phyloP scores from a whole-genome alignment of 2,113 vertebrate genomes.

The Lepisosteus osseus region DNA sequence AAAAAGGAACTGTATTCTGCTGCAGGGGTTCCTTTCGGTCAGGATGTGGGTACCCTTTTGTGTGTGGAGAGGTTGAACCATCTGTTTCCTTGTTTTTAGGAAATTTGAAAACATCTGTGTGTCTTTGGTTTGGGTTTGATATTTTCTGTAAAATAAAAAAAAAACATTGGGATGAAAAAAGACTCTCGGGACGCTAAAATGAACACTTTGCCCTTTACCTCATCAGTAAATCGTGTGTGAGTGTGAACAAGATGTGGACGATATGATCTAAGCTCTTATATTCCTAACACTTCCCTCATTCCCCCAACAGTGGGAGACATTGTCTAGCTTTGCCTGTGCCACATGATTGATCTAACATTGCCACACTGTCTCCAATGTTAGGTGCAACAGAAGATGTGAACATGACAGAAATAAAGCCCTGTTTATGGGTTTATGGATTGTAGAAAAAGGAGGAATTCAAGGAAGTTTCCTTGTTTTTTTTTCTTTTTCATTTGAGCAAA shows the following conservation, averaged over 20 bases:
- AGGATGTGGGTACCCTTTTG: slow-evolving; percentile 38
- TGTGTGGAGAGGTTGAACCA: slow-evolving; percentile 18
- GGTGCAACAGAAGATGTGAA: no score
- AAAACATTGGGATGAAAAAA: slow-evolving; percentile 24
- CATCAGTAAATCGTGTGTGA: no score
- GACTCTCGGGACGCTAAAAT: slow-evolving; percentile 5
- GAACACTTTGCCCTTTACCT: background rate
- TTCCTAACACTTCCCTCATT: background rate
- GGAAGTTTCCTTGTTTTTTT: no score
- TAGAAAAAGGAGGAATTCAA: no score
- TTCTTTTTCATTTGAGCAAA: no score
- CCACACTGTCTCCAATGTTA: no score
- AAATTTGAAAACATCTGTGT: slow-evolving; percentile 9
- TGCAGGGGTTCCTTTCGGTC: slow-evolving; percentile 24
- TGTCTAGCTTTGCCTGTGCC: background rate
- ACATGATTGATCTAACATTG: no score
- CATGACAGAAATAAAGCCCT: no score
- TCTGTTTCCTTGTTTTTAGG: slow-evolving; percentile 9
- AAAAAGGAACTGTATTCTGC: slow-evolving; percentile 31
- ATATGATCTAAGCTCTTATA: background rate
- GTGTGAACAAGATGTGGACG: no score
- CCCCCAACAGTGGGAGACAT: background rate
- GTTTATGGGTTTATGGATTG: no score
- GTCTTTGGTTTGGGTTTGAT: slow-evolving; percentile 16
- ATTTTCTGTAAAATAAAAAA: background rate